Conservation (phyloP, 1,140 invertebrate species). For the Caenorhabditis latens region DNA sequence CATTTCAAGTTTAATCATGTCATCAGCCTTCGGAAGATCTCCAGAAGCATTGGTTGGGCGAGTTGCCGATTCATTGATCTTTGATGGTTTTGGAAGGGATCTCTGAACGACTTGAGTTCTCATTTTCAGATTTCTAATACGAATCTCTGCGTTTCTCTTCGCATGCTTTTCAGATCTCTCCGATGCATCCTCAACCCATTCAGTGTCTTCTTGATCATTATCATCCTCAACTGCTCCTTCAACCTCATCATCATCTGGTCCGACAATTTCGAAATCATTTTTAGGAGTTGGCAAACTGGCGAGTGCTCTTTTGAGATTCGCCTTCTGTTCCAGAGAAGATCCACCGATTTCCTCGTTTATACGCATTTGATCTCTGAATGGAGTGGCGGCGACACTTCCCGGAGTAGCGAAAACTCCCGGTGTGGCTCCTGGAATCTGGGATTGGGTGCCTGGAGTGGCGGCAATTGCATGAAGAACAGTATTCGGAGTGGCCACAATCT, state of each 20-base stretch:
- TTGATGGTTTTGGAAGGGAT: conserved; percentile 87
- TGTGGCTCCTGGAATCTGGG: conserved; percentile 67
- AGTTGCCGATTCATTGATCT: conserved; percentile 80
- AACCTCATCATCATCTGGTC: conserved; percentile 87
- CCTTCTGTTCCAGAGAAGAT: conserved; percentile 39
- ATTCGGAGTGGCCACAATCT: conserved; percentile 89
- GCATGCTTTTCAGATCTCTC: conserved; percentile 69
- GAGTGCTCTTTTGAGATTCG: conserved; percentile 83
- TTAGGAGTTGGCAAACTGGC: conserved; percentile 88
- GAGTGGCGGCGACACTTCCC: conserved; percentile 78
- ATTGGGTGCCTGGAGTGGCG: conserved; percentile 81
- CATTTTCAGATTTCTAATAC: conserved; percentile 79
- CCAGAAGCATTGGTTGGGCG: conserved; percentile 69
- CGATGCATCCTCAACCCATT: conserved; percentile 76
- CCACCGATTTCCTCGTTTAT: conserved; percentile 84
- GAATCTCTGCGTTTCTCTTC: conserved; percentile 73
- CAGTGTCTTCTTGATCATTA: conserved; percentile 78
- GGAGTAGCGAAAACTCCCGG: conserved; percentile 65
- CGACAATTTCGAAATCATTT: conserved; percentile 98
- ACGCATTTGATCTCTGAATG: conserved; percentile 91
- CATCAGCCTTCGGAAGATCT: conserved; percentile 92
- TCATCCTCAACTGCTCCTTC: conserved; percentile 71
- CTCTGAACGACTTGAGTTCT: conserved; percentile 85
- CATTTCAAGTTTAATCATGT: conserved; percentile 97
- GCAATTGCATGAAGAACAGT: conserved; percentile 94